A percentile compares a stretch with the other conserved stretches of the same genome.
Evolutionary conservation across 92 coral and sea anemone genomes (phyloP).

Genomic region (Bergia puertoricense): DNA sequence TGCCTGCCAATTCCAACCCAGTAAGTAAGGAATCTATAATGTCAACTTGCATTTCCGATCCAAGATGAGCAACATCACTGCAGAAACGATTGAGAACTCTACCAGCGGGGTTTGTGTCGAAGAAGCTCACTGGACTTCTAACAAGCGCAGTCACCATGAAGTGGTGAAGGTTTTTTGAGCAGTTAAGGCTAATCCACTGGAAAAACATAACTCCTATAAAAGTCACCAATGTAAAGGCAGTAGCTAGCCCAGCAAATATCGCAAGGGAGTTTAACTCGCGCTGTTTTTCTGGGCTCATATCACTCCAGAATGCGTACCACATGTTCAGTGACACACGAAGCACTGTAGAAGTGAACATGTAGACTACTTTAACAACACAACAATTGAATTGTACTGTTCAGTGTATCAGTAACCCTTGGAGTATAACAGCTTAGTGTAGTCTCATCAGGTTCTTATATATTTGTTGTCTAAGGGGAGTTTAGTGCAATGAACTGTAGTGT

Average conservation of each 20-base stretch:
- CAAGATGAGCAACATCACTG: conserved; percentile 28
- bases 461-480: no score
- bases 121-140: conserved; percentile 3
- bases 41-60: neutral
- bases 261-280: neutral
- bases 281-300: conserved; percentile 19
- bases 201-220: conserved; percentile 16
- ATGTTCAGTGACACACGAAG: conserved; percentile 14
- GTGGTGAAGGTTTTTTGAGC: conserved; percentile 23
- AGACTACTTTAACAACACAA: no score
- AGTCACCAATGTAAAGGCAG: neutral
- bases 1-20: conserved; percentile 30
- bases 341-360: neutral
- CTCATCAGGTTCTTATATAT: no score
- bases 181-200: conserved; percentile 23
- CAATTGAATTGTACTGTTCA: no score
- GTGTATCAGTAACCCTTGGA: no score
- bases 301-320: conserved; percentile 42
- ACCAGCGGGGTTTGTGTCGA: conserved; percentile 41
- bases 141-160: conserved; percentile 20
- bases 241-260: neutral
- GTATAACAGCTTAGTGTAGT: no score
- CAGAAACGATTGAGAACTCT: conserved; percentile 30
- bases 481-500: no score
- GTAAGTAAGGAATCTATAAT: neutral